Base-by-base conservation (phyloP, 2,113 vertebrate species). In the Petrocephalus zakoni region DNA sequence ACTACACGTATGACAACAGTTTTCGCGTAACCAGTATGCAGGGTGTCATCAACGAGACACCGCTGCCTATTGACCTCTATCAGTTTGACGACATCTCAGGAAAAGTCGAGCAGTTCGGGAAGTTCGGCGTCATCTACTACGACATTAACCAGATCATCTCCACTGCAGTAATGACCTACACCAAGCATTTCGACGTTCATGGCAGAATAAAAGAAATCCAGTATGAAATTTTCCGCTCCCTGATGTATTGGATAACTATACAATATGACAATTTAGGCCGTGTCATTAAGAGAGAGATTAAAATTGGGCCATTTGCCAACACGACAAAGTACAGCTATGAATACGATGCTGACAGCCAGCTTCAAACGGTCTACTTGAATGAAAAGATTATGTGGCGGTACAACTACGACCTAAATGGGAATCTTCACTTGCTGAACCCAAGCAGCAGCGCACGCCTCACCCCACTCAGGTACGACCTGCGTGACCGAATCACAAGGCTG, bases 131-230 rank as follows among this genome's bases (percentile, higher is more conserved):
- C 19, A 98, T 99, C 90, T 99, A 99, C 93, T 99, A 99, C 0
- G 98, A 99, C 87, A 99, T 99, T 89, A 99, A 99, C 93, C 98
- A 99, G 95, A 99, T 99, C 91, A 99, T 99, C 86, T 99, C 98
- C 1, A 99, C 98, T 0, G 97, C 98, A 0, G 97, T 99, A 52
- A 99, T 99, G 98, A 99, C 98, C 0, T 99, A 99, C 91, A 99
- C 98, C 21, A 99, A 99, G 92, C 98, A 99, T 92, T 99, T 99
- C 0, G 98, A 99, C 6, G 97, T 97, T 0, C 98, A 99, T 0
- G 98, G 98, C 0, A 96, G 98, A 90, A 98, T 99, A 92, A 98
- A 98, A 90, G 98, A 99, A 92, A 99, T 99, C 88, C 98, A 99
- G 89, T 99, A 99, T 25, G 98, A 99, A 94, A 98, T 99, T 91